Evolutionary conservation across 2,888 invertebrate genomes (phyloP).

Genomic region (Schizotus pectinicornis): DNA sequence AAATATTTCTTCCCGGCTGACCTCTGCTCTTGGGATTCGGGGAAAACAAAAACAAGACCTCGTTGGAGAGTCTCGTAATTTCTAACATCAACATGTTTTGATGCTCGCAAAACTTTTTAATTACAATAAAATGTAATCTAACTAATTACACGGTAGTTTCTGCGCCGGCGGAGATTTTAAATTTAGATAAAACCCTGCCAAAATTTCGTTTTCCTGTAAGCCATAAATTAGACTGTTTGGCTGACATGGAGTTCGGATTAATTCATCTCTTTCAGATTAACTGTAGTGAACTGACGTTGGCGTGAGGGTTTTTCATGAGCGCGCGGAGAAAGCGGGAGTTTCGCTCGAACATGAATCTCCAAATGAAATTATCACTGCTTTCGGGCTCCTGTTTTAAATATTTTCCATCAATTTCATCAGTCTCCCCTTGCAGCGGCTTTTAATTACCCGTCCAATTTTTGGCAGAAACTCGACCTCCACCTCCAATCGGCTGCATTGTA

Average conservation of each 20-base stretch:
- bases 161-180: constrained; percentile 57
- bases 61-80: neutral
- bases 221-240: constrained; percentile 57
- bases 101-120: constrained; percentile 54
- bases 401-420: neutral
- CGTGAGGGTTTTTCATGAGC: constrained; percentile 43
- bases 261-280: constrained; percentile 61
- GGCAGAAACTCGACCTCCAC: neutral
- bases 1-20: constrained; percentile 25
- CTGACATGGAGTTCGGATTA: constrained; percentile 59
- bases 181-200: constrained; percentile 61
- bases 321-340: constrained; percentile 19
- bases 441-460: neutral
- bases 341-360: constrained; percentile 35
- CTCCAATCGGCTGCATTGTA: neutral
- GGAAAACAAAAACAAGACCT: constrained; percentile 28
- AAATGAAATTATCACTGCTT: constrained; percentile 39
- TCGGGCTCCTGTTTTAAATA: constrained; percentile 6
- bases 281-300: constrained; percentile 57
- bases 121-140: constrained; percentile 57
- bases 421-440: neutral
- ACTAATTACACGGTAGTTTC: constrained; percentile 57
- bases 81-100: constrained; percentile 45
- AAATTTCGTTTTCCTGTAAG: constrained; percentile 57
- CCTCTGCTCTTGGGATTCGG: constrained; percentile 22